Conservation (phyloP, 37 sponge, comb jelly and placozoan species). For the Cliona cf. orientalis region DNA sequence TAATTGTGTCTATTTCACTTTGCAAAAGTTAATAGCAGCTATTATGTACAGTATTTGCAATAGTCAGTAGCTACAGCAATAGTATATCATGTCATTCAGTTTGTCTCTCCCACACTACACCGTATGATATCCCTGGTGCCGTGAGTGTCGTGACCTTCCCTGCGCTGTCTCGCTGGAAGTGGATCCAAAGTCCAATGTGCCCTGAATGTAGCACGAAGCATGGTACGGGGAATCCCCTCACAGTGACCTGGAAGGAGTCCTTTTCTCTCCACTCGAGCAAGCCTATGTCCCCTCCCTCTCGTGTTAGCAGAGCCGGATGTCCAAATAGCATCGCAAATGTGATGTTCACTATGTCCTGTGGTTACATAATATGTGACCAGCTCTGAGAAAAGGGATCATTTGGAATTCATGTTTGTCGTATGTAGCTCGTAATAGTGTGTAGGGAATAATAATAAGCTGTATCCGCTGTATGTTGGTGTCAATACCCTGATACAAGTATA, state of each 20-base stretch:
- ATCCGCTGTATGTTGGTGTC: too few relatives aligned
- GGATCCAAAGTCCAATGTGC: slow-evolving; percentile 42
- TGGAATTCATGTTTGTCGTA: too few relatives aligned
- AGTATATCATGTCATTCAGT: too few relatives aligned
- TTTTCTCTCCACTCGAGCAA: slow-evolving; percentile 34
- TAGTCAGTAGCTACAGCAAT: too few relatives aligned
- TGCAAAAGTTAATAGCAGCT: too few relatives aligned
- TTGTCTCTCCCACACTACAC: slow-evolving; percentile 25
- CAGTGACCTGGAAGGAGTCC: slow-evolving; percentile 53
- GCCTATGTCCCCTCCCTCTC: not conserved
- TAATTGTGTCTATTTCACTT: too few relatives aligned
- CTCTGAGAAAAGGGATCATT: too few relatives aligned
- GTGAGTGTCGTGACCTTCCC: slow-evolving; percentile 37
- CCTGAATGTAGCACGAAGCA: slow-evolving; percentile 34
- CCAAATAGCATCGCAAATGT: not conserved
- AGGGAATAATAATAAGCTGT: too few relatives aligned
- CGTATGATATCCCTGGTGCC: slow-evolving; percentile 59
- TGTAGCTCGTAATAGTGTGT: too few relatives aligned
- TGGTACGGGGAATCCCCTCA: slow-evolving; percentile 8
- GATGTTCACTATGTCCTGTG: slow-evolving; percentile 3
- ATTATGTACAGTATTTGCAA: too few relatives aligned
- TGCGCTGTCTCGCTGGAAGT: slow-evolving; percentile 35
- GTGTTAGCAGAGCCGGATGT: not conserved
- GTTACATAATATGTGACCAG: too few relatives aligned
- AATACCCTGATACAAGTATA: too few relatives aligned